Evolutionary conservation across 2,113 vertebrate genomes (phyloP), one percentile per base, ranked within the genome.

Genomic region (Heliornis fulica): DNA sequence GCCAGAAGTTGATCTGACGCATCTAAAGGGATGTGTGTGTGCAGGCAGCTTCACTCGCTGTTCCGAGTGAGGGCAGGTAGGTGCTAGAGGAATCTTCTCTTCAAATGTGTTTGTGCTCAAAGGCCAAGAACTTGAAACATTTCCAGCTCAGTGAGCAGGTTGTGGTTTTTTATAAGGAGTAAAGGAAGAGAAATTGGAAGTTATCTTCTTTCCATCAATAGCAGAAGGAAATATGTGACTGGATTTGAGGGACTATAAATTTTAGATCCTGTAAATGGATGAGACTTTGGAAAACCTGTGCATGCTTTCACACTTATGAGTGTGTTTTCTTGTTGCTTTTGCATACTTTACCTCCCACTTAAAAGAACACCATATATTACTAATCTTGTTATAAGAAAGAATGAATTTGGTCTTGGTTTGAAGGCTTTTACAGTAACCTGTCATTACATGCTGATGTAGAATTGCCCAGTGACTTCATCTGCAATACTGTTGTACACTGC

Each of bases 1-100:
- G 59, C 91, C 54, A 76, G 63, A 68, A 89, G 51, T 46, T 40
- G 75, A 70, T 84, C 34, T 83, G 70, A 21, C 5, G 3, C 50
- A 16, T 80, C 65, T 96, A 45, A 79, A 90, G 70, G 92, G 61
- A 23, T 54, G 40, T 46, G 10, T 1, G 2, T 38, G 23, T 13
- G n/a, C 38, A 51, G 85, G 68, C 54, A 20, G 1, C 81, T 83
- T 32, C 77, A 57, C 74, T 95, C 8, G 0, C 61, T 91, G 6
- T 83, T 95, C 63, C 66, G 88, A 92, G 48, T 40, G 87, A 63
- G 48, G 54, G 32, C 43, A 59, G 7, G 45, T 50, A 74, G 69
- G n/a, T 89, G 60, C 75, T 54, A 10, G 29, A n/a, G 60, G 16
- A 83, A 89, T 83, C 89, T 54, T 82, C 48, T 77, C 83, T 89